Conservation (phyloP, 1,140 invertebrate species). For the Schlechtendalia chinensis region DNA sequence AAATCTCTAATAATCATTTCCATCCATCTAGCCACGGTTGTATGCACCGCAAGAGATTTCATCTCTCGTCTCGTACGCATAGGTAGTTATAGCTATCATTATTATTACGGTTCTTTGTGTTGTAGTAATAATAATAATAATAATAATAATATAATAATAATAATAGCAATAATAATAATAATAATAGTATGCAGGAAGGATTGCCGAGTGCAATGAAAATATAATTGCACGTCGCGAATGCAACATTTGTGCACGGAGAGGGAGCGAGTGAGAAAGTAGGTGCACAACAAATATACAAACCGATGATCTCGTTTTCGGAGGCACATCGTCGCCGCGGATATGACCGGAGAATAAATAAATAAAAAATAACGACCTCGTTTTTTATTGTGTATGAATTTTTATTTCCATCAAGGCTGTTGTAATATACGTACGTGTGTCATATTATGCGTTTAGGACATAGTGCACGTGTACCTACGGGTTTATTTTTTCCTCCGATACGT, state of each 20-base stretch:
- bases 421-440: no score
- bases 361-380: slow-evolving; percentile 23
- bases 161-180: not conserved
- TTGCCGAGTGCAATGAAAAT: not conserved
- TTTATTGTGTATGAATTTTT: not conserved
- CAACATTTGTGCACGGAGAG: not conserved
- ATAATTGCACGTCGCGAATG: not conserved
- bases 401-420: not conserved
- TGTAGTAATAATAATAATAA: not conserved
- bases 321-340: not conserved
- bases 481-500: no score
- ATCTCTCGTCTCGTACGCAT: not conserved
- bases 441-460: no score
- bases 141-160: no score
- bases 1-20: not conserved
- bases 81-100: no score
- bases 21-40: no score
- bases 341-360: not conserved
- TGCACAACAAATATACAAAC: slow-evolving; percentile 2
- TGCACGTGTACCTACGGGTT: no score
- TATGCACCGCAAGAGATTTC: not conserved
- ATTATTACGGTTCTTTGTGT: slow-evolving; percentile 1
- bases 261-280: not conserved
- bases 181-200: not conserved
- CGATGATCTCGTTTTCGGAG: not conserved